Evolutionary conservation across 2,113 vertebrate species (phyloP).

Genomic region (Chamaetylas fuelleborni): DNA sequence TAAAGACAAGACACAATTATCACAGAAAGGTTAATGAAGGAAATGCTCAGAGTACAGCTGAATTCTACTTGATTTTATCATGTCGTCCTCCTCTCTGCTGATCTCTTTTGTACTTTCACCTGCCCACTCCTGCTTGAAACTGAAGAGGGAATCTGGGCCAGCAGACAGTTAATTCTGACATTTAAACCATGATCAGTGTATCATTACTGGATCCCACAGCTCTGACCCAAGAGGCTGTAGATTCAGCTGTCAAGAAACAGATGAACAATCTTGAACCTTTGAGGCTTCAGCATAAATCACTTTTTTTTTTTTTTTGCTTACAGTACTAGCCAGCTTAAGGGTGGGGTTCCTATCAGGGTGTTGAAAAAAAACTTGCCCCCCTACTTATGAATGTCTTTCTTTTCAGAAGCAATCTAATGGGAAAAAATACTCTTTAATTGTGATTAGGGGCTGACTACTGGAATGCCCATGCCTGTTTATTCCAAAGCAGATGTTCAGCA

Average conservation of each 20-base stretch:
- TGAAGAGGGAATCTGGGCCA: not conserved
- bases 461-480: not conserved
- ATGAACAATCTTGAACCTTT: not conserved
- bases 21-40: not conserved
- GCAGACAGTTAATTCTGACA: not conserved
- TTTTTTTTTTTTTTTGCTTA: not conserved
- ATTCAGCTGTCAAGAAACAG: not conserved
- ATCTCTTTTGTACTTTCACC: not conserved
- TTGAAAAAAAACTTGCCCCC: not conserved
- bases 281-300: not conserved
- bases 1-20: not conserved
- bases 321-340: not conserved
- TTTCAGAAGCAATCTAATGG: slow-evolving; percentile 4
- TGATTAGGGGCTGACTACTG: not conserved
- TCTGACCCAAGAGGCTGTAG: not conserved
- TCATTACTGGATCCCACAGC: not conserved
- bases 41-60: not conserved
- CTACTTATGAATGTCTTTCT: not conserved
- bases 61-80: not conserved
- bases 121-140: not conserved
- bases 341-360: not conserved
- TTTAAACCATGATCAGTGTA: not conserved
- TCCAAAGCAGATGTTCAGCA: slow-evolving; percentile 39
- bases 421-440: not conserved
- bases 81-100: not conserved